These are phyloP conservation scores for Phaetusa simplex DNA, from an alignment of 2,113 vertebrate genomes.

Conservation along the genomic window DNA sequence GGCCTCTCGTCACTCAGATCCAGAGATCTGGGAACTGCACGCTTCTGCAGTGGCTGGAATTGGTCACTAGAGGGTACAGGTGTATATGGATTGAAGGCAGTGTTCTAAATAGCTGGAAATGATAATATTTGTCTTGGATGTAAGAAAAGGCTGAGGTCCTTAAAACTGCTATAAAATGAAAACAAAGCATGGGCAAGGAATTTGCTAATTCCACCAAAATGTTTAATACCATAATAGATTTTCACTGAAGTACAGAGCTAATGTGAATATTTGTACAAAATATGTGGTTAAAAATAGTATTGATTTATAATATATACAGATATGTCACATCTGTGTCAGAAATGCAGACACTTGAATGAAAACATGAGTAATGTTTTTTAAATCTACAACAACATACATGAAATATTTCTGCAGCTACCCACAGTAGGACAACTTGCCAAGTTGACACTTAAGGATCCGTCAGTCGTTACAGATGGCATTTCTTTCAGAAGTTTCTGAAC, in stretches of 20 bases:
- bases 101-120: background rate
- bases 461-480: background rate
- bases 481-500: slow-evolving; percentile 13
- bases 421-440: slow-evolving; percentile 58
- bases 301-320: slow-evolving; percentile 79
- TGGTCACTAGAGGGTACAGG: slow-evolving; percentile 42
- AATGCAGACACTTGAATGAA: slow-evolving; percentile 66
- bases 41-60: slow-evolving; percentile 9
- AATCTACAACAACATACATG: slow-evolving; percentile 63
- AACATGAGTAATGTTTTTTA: slow-evolving; percentile 54
- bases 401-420: slow-evolving; percentile 66
- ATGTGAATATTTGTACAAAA: slow-evolving; percentile 81
- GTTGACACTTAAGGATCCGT: slow-evolving; percentile 7
- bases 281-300: slow-evolving; percentile 79
- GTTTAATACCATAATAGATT: slow-evolving; percentile 75
- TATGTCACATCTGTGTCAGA: slow-evolving; percentile 74
- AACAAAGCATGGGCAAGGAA: background rate
- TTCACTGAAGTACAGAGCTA: slow-evolving; percentile 76
- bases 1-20: background rate
- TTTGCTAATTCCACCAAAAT: slow-evolving; percentile 70
- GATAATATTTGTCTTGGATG: background rate
- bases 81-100: background rate
- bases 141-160: background rate
- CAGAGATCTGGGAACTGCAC: background rate
- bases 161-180: background rate